phyloP scores from a whole-genome alignment of 2,797 vertebrate species.

The Hydrophis major region DNA sequence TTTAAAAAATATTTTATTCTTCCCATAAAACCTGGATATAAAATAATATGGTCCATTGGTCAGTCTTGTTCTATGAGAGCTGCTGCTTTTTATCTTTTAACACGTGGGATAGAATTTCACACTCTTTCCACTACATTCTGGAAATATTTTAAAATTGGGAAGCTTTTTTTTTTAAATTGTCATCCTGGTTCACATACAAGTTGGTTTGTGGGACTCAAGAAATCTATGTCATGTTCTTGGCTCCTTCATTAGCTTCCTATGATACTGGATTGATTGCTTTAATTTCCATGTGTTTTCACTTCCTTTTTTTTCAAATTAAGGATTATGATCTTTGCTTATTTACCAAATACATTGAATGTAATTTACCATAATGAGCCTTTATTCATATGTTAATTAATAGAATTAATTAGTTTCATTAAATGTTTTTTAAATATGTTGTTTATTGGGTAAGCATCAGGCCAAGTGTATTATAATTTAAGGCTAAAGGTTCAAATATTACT shows the following conservation, averaged over 20 bases:
- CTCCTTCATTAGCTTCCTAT: conserved; percentile 56
- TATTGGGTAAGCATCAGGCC: background rate
- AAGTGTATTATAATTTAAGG: background rate
- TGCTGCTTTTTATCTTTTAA: background rate
- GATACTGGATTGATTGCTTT: conserved; percentile 41
- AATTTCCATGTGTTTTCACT: conserved; percentile 29
- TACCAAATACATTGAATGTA: background rate
- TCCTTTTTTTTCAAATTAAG: conserved; percentile 36
- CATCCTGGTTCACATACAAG: conserved; percentile 47
- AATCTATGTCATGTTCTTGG: conserved; percentile 53
- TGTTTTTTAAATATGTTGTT: background rate
- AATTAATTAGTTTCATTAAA: background rate
- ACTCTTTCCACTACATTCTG: conserved; percentile 32
- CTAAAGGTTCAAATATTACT: background rate
- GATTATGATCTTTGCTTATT: conserved; percentile 35
- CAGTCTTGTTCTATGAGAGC: background rate
- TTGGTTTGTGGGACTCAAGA: conserved; percentile 52
- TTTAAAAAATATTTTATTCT: background rate
- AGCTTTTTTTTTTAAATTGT: conserved; percentile 34
- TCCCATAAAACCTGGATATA: background rate
- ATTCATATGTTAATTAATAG: background rate
- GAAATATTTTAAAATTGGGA: conserved; percentile 53
- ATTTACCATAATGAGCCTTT: background rate
- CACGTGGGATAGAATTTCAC: background rate
- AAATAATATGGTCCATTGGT: conserved; percentile 1